Conservation (phyloP, 2,797 vertebrate genomes). For the Aotus griseimembra region DNA sequence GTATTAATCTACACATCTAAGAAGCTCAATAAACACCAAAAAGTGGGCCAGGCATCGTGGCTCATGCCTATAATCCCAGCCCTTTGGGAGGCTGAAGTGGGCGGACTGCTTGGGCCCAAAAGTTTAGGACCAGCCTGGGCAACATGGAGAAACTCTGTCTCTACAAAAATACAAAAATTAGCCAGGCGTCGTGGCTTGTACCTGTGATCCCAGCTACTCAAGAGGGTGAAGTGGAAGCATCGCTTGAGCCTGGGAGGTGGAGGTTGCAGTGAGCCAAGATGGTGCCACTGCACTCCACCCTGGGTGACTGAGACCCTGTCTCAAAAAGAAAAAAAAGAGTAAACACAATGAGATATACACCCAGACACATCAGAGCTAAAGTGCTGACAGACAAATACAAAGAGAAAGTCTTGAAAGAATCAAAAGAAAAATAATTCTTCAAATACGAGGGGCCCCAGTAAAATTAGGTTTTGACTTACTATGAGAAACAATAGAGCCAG, state of each 20-base stretch:
- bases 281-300: not conserved
- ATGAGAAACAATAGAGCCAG: not conserved
- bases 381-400: not conserved
- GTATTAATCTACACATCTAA: not conserved
- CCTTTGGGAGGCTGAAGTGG: not conserved
- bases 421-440: not conserved
- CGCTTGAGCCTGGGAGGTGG: not conserved
- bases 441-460: not conserved
- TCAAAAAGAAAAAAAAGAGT: not conserved
- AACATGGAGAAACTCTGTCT: not conserved
- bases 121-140: not conserved
- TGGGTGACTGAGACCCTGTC: not conserved
- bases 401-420: not conserved
- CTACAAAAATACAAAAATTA: not conserved
- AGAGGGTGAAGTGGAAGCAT: not conserved
- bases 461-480: not conserved
- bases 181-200: not conserved
- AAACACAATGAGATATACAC: not conserved
- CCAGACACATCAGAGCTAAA: not conserved
- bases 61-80: not conserved
- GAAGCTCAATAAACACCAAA: not conserved
- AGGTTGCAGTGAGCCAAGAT: not conserved
- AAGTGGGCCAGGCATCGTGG: not conserved
- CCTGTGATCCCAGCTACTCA: not conserved
- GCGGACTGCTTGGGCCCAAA: not conserved